phyloP scores from a whole-genome alignment of 1,140 invertebrate genomes.

The Leguminivora glycinivorella region DNA sequence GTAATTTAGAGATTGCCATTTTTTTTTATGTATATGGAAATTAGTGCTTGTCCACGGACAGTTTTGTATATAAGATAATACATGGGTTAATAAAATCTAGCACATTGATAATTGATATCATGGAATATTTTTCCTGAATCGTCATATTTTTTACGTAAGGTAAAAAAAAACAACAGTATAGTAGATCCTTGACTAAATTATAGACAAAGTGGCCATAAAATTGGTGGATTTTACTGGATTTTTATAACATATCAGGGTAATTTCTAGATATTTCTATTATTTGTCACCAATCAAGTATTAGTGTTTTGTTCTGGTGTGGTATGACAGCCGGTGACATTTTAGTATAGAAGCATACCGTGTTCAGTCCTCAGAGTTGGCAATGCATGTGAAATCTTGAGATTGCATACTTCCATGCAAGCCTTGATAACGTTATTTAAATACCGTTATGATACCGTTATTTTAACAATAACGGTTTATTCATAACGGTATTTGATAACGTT shows the following conservation, averaged over 20 bases:
- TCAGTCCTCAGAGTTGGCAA: conserved; percentile 13
- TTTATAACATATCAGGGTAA: background rate
- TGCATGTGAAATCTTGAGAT: conserved; percentile 16
- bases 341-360: conserved; percentile 8
- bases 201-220: too few relatives aligned
- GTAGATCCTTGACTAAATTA: too few relatives aligned
- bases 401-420: conserved; percentile 14
- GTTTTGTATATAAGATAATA: too few relatives aligned
- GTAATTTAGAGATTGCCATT: too few relatives aligned
- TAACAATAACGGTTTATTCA: background rate
- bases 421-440: background rate
- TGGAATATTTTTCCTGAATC: too few relatives aligned
- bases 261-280: background rate
- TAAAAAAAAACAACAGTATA: too few relatives aligned
- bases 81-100: too few relatives aligned
- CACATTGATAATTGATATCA: too few relatives aligned
- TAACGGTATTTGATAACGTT: conserved; percentile 7
- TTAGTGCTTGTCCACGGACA: too few relatives aligned
- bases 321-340: conserved; percentile 6
- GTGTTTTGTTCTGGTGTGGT: conserved; percentile 14
- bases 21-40: too few relatives aligned
- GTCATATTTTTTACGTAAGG: too few relatives aligned
- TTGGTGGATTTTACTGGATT: background rate
- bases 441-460: background rate
- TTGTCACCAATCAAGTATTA: conserved; percentile 1